Evolutionary conservation across 2,888 invertebrate genomes (phyloP), one percentile per base, ranked within the genome.

Genomic region (Antitype chi): DNA sequence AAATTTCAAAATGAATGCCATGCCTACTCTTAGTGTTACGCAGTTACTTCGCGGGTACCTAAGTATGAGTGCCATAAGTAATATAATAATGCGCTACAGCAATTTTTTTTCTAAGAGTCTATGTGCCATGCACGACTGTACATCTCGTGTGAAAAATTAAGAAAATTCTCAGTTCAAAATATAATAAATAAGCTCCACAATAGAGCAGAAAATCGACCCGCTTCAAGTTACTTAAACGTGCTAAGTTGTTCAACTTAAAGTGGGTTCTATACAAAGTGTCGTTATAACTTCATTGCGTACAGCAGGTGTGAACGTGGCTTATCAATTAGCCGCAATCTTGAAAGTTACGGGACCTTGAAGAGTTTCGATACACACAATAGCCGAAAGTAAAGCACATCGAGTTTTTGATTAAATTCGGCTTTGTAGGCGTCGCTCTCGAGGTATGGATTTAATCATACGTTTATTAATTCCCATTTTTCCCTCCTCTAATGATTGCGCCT

Each of bases 231-330:
- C 38, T 32, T 76, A 53, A 32, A 80, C 55, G 70, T 63, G 8
- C 15, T 5, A 64, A 80, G 70, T 83, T 57, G 47, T 62, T 64
- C 52, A 67, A 74, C 52, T 73, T 64, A 43, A 80, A 63, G 38
- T 75, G 63, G 13, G 53, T 80, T 74, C 63, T 47, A n/a, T 59
- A 69, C 23, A 67, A 68, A 73, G 59, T 59, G 72, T 75, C 69
- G 64, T 81, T 73, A 76, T 32, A 85, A 76, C 70, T 78, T 76
- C 60, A 53, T 23, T 32, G 60, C 20, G 60, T 52, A 25, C 4
- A 49, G 47, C 59, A 78, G 80, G 82, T 87, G 78, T 71, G 59
- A 82, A 80, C 49, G 38, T n/a, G 70, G 53, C 28, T 73, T 78
- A 75, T 71, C 72, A 78, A 85, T 85, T 77, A 85, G 9, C 23